Conservation (phyloP, 2,888 invertebrate genomes). For the Phengaris arion region DNA sequence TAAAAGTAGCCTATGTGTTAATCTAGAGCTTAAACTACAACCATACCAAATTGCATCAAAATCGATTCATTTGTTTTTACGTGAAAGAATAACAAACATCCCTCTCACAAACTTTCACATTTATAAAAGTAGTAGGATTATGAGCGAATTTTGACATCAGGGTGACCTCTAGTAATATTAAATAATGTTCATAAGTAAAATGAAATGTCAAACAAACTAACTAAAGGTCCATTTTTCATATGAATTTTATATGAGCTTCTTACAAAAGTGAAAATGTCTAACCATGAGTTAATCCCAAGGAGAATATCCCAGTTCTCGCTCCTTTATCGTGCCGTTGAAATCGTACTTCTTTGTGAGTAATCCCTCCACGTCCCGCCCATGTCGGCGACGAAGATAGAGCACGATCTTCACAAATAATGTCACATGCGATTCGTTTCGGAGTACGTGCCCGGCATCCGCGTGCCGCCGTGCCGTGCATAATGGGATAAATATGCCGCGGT, state of each 20-base stretch:
- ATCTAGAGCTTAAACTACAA: too few species aligned
- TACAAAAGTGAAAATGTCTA: constrained; percentile 53
- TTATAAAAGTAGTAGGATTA: too few species aligned
- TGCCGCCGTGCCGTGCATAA: constrained; percentile 71
- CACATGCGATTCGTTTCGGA: constrained; percentile 79
- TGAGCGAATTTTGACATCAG: too few species aligned
- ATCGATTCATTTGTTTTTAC: too few species aligned
- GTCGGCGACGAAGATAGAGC: constrained; percentile 80
- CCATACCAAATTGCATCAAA: too few species aligned
- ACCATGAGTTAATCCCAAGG: constrained; percentile 69
- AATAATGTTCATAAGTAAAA: not conserved
- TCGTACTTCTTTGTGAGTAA: constrained; percentile 79
- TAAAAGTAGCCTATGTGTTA: too few species aligned
- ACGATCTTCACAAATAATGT: constrained; percentile 81
- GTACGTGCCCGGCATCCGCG: constrained; percentile 78
- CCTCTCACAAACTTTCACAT: too few species aligned
- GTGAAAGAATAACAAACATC: too few species aligned
- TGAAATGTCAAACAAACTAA: constrained; percentile 4
- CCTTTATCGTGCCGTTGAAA: constrained; percentile 77
- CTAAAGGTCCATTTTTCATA: constrained; percentile 24
- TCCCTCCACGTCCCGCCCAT: constrained; percentile 76
- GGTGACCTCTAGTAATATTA: not conserved
- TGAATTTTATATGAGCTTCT: constrained; percentile 36
- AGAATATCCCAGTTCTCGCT: constrained; percentile 72
- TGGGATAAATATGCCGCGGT: constrained; percentile 79